Evolutionary conservation across 2,888 invertebrate genomes (phyloP).

Genomic region (Macroteleia sp.): DNA sequence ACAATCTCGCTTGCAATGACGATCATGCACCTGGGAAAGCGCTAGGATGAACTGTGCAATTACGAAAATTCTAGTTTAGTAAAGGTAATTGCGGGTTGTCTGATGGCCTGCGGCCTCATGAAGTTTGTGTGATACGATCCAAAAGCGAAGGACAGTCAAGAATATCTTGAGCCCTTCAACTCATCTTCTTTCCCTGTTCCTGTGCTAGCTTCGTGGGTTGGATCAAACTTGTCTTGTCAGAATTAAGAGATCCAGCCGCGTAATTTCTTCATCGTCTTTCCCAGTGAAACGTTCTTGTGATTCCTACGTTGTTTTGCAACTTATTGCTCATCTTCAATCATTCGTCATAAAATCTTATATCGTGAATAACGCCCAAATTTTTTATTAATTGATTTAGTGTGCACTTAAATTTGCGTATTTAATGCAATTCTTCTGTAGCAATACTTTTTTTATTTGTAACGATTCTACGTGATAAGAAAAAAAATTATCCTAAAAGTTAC

Average conservation of each 20-base stretch:
- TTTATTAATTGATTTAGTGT: too few relatives aligned
- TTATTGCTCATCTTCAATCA: not conserved
- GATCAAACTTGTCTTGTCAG: slow-evolving; percentile 76
- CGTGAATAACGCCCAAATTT: too few relatives aligned
- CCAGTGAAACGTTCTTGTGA: slow-evolving; percentile 34
- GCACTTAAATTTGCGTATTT: too few relatives aligned
- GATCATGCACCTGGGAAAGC: slow-evolving; percentile 73
- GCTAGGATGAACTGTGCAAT: slow-evolving; percentile 75
- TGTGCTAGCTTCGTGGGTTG: slow-evolving; percentile 52
- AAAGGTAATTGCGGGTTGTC: slow-evolving; percentile 82
- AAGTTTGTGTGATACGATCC: slow-evolving; percentile 39
- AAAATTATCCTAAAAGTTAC: slow-evolving; percentile 17
- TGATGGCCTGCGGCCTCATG: slow-evolving; percentile 45
- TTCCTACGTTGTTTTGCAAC: slow-evolving; percentile 21
- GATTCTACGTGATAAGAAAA: slow-evolving; percentile 13
- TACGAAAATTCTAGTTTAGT: slow-evolving; percentile 82
- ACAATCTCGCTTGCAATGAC: slow-evolving; percentile 26
- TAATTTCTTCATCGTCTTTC: slow-evolving; percentile 81
- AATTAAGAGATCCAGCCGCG: slow-evolving; percentile 81
- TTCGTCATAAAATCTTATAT: too few relatives aligned
- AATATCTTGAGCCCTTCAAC: slow-evolving; percentile 34
- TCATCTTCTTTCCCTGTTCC: slow-evolving; percentile 35
- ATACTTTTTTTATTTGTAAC: not conserved
- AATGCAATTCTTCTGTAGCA: too few relatives aligned
- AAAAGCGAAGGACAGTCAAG: slow-evolving; percentile 41